Evolutionary conservation across 2,113 vertebrate species (phyloP).

Genomic region (Bubo scandiacus): DNA sequence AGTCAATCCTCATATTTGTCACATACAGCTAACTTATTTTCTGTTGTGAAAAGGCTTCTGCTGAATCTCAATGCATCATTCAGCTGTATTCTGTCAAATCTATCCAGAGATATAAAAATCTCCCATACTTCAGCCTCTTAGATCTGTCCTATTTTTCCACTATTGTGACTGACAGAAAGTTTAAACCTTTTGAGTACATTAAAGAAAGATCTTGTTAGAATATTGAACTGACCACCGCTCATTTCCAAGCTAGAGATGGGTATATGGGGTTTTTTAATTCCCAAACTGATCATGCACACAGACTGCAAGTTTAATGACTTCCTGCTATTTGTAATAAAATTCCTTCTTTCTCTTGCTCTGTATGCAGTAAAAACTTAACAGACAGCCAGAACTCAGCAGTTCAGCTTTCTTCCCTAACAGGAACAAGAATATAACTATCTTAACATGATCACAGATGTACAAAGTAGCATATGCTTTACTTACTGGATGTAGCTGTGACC

Average conservation of each 20-base stretch:
- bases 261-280: background rate
- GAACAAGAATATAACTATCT: background rate
- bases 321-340: background rate
- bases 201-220: background rate
- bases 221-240: background rate
- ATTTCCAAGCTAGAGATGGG: background rate
- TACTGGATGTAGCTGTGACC: background rate
- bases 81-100: background rate
- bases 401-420: background rate
- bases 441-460: background rate
- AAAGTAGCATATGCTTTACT: background rate
- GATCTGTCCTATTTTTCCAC: background rate
- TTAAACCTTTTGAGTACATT: background rate
- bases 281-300: background rate
- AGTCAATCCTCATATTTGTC: background rate
- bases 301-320: background rate
- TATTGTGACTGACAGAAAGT: background rate
- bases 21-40: background rate
- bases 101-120: background rate
- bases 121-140: background rate
- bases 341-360: background rate
- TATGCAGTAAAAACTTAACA: background rate
- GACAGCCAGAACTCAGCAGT: background rate
- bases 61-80: background rate
- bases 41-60: background rate